Evolutionary conservation across 2,797 vertebrate genomes (phyloP).

Genomic region (Sebastes baramenuke): DNA sequence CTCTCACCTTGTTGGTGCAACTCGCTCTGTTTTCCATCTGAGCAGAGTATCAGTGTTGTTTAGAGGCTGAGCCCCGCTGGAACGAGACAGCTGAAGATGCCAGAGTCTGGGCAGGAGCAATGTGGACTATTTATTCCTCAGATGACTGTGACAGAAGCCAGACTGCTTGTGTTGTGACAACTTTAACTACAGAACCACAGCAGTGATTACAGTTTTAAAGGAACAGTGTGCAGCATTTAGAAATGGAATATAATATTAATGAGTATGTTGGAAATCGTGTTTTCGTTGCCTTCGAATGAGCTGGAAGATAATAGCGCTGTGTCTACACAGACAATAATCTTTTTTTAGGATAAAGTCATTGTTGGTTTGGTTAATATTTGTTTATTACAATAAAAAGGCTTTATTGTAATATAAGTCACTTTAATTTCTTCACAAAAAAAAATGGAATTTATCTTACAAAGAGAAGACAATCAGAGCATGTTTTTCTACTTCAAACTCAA

Average conservation of each 20-base stretch:
- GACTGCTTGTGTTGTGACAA: slow-evolving; percentile 59
- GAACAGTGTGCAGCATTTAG: neutral
- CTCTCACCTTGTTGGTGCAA: neutral
- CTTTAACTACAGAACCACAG: slow-evolving; percentile 28
- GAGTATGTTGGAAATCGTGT: too few species aligned
- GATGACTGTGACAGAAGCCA: slow-evolving; percentile 64
- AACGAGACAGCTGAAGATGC: slow-evolving; percentile 72
- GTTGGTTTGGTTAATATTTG: neutral
- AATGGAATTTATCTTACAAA: neutral
- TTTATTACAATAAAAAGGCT: neutral
- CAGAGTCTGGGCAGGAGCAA: slow-evolving; percentile 55
- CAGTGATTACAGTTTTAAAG: slow-evolving; percentile 37
- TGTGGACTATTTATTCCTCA: slow-evolving; percentile 66
- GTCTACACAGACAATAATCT: neutral
- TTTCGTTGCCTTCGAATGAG: neutral
- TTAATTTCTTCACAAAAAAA: slow-evolving; percentile 1
- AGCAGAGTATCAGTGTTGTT: slow-evolving; percentile 55
- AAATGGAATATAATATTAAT: too few species aligned
- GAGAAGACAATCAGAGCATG: neutral
- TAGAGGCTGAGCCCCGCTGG: slow-evolving; percentile 39
- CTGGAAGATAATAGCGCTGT: neutral
- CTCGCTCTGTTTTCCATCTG: slow-evolving; percentile 51
- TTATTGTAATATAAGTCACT: neutral
- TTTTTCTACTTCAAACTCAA: neutral
- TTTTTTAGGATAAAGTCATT: neutral